Conservation (phyloP, 2,797 vertebrate species). For the Diglossa cyanea region DNA sequence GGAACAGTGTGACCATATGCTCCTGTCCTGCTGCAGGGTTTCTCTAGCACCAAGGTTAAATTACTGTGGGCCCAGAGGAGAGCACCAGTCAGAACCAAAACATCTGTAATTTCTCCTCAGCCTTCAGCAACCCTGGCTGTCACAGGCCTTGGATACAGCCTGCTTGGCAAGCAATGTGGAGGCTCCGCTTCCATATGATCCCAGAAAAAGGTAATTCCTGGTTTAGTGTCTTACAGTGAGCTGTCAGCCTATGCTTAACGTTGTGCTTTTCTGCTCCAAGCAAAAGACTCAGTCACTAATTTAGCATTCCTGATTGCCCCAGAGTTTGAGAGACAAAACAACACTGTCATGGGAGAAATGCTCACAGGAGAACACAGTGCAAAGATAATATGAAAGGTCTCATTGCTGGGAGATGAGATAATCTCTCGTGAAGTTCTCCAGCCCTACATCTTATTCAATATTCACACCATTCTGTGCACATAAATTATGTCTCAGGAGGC, state of each 20-base stretch:
- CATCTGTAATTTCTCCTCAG: neutral
- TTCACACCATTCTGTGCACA: neutral
- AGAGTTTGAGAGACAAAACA: neutral
- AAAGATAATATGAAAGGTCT: neutral
- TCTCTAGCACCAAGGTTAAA: neutral
- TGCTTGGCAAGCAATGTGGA: accelerated
- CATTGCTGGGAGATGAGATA: neutral
- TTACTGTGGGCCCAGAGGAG: neutral
- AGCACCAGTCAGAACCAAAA: neutral
- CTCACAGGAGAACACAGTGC: neutral
- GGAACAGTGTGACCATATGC: neutral
- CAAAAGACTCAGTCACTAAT: neutral
- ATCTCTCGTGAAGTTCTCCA: neutral
- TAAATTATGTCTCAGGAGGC: neutral
- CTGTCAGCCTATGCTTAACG: neutral
- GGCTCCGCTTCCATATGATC: neutral
- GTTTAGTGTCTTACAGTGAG: neutral
- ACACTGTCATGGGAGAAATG: neutral
- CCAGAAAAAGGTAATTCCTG: neutral
- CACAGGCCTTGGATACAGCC: neutral
- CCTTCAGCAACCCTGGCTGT: neutral
- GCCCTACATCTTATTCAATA: neutral
- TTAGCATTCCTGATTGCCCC: neutral
- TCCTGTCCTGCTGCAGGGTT: neutral
- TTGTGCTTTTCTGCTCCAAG: neutral